These are phyloP conservation scores for Drosophila kohkoa DNA, from an alignment of 1,140 invertebrate genomes.

Conservation along the genomic window DNA sequence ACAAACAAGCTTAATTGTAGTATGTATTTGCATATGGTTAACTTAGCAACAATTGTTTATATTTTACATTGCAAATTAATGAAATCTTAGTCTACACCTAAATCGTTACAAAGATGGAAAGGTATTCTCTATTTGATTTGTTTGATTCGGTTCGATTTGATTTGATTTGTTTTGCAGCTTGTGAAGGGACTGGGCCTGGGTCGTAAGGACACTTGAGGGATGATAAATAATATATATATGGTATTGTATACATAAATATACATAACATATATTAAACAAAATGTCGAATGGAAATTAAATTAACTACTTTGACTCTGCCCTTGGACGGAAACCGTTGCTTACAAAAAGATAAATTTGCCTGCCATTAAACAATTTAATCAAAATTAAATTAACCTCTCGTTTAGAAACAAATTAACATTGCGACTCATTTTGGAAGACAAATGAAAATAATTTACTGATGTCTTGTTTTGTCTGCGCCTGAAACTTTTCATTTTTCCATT, in stretches of 20 bases:
- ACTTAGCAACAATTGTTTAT: slow-evolving; percentile 73
- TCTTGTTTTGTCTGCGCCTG: not conserved
- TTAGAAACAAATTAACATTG: slow-evolving; percentile 49
- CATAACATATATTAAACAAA: slow-evolving; percentile 26
- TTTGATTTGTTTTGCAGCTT: slow-evolving; percentile 51
- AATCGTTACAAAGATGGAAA: slow-evolving; percentile 36
- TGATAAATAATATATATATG: slow-evolving; percentile 24
- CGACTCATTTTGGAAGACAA: slow-evolving; percentile 72
- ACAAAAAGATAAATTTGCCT: slow-evolving; percentile 27
- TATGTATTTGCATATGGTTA: slow-evolving; percentile 61
- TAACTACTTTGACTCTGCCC: slow-evolving; percentile 74
- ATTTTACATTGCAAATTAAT: slow-evolving; percentile 67
- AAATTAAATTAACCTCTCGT: slow-evolving; percentile 24
- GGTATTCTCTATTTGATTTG: slow-evolving; percentile 43
- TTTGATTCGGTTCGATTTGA: slow-evolving; percentile 23
- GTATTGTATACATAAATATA: slow-evolving; percentile 21
- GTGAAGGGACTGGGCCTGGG: slow-evolving; percentile 59
- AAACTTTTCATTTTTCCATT: slow-evolving; percentile 10
- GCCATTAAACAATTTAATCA: slow-evolving; percentile 36
- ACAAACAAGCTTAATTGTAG: slow-evolving; percentile 73
- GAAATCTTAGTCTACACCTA: slow-evolving; percentile 33
- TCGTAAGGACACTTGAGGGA: slow-evolving; percentile 66
- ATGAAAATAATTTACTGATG: slow-evolving; percentile 63
- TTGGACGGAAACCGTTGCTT: slow-evolving; percentile 78
- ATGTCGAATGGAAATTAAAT: slow-evolving; percentile 44